phyloP scores from a whole-genome alignment of 2,797 vertebrate genomes.

The Anas georgica region DNA sequence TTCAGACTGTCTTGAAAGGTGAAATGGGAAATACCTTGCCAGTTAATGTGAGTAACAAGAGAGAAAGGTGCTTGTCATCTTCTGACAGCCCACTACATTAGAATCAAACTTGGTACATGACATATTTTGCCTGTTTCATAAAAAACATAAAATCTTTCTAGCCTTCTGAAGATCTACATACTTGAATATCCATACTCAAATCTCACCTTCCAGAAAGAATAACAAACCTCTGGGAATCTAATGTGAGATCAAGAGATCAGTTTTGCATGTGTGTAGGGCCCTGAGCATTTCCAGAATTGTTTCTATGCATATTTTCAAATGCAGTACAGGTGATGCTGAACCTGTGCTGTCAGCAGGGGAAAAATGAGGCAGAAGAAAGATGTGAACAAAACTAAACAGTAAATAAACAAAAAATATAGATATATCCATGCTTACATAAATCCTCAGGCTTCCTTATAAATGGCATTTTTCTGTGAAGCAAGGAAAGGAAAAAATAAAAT shows the following conservation, averaged over 20 bases:
- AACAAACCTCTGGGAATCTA: background rate
- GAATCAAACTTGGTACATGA: background rate
- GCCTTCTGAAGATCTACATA: background rate
- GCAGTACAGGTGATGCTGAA: background rate
- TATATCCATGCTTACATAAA: background rate
- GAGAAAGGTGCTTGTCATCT: background rate
- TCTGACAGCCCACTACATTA: background rate
- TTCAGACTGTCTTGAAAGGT: background rate
- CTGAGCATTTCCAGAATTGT: background rate
- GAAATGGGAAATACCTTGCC: background rate
- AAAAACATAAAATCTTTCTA: background rate
- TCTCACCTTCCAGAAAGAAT: background rate
- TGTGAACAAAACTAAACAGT: background rate
- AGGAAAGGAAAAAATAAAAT: background rate
- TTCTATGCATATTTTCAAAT: background rate
- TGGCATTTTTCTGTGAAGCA: constrained; percentile 2
- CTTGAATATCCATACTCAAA: background rate
- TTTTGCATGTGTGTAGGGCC: background rate
- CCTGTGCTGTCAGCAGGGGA: background rate
- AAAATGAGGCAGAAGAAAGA: background rate
- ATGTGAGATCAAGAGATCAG: background rate
- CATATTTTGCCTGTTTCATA: background rate
- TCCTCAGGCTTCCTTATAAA: background rate
- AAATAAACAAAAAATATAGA: background rate
- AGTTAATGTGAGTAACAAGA: background rate